Evolutionary conservation across 2,797 vertebrate species (phyloP).

Genomic region (Protosalanx chinensis): DNA sequence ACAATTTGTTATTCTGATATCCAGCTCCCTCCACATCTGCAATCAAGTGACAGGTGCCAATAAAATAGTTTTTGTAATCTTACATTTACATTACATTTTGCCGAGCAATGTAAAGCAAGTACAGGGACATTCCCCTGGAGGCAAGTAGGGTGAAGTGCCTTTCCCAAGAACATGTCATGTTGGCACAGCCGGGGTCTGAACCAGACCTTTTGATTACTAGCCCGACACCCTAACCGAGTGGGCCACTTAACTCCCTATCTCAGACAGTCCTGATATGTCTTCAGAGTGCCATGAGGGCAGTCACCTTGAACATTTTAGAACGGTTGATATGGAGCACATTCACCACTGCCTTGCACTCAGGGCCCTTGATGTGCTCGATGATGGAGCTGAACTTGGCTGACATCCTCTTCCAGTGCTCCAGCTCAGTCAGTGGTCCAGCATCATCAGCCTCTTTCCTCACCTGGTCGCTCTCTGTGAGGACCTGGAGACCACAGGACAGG

Average conservation of each 20-base stretch:
- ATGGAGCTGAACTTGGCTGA: constrained; percentile 78
- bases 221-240: too few species aligned
- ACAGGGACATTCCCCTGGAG: too few species aligned
- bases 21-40: constrained; percentile 78
- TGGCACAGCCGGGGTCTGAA: too few species aligned
- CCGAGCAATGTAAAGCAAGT: too few species aligned
- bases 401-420: constrained; percentile 79
- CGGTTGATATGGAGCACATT: constrained; percentile 70
- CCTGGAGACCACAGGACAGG: constrained; percentile 56
- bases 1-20: constrained; percentile 75
- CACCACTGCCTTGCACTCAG: constrained; percentile 73
- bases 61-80: too few species aligned
- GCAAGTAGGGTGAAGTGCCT: too few species aligned
- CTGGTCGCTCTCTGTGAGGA: constrained; percentile 74
- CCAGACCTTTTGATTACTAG: too few species aligned
- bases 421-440: constrained; percentile 76
- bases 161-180: too few species aligned
- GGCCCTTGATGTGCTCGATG: constrained; percentile 78
- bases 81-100: too few species aligned
- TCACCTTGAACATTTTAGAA: constrained; percentile 77
- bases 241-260: too few species aligned
- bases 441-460: constrained; percentile 71
- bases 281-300: background rate
- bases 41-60: background rate
- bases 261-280: background rate